Conservation (phyloP, 2,797 vertebrate genomes). For the Notolabrus celidotus region DNA sequence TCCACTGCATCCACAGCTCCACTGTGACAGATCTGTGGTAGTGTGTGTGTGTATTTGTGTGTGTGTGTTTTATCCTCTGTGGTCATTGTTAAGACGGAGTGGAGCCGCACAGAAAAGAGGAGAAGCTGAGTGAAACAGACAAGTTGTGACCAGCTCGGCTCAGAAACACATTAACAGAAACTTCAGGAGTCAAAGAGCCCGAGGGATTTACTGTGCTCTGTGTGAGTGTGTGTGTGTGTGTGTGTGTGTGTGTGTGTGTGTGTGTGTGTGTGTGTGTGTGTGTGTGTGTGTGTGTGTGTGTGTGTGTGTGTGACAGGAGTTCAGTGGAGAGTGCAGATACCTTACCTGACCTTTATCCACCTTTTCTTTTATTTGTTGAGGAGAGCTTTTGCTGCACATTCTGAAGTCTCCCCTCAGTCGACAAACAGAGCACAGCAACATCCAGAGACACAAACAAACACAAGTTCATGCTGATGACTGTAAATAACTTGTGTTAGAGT, state of each 20-base stretch:
- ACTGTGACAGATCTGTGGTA: neutral
- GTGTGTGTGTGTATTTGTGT: neutral
- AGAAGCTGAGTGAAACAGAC: constrained; percentile 19
- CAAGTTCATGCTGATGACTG: no score
- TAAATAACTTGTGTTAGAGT: no score
- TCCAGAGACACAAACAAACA: neutral
- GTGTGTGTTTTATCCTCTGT: neutral
- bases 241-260: constrained; percentile 1
- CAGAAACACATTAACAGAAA: constrained; percentile 22
- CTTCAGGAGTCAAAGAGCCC: constrained; percentile 26
- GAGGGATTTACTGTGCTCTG: neutral
- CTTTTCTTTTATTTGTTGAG: neutral
- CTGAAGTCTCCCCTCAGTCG: neutral
- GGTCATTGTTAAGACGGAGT: neutral
- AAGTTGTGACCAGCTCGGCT: constrained; percentile 36
- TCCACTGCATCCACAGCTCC: neutral
- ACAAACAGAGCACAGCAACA: no score
- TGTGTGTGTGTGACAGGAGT: neutral
- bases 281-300: no score
- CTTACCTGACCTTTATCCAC: constrained; percentile 4
- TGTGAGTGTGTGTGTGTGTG: no score
- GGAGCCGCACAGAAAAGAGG: neutral
- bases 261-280: neutral
- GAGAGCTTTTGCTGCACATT: neutral
- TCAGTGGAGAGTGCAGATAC: neutral